These are phyloP conservation scores for Sarcophaga bullata DNA, from an alignment of 1,140 invertebrate species.

Conservation along the genomic window DNA sequence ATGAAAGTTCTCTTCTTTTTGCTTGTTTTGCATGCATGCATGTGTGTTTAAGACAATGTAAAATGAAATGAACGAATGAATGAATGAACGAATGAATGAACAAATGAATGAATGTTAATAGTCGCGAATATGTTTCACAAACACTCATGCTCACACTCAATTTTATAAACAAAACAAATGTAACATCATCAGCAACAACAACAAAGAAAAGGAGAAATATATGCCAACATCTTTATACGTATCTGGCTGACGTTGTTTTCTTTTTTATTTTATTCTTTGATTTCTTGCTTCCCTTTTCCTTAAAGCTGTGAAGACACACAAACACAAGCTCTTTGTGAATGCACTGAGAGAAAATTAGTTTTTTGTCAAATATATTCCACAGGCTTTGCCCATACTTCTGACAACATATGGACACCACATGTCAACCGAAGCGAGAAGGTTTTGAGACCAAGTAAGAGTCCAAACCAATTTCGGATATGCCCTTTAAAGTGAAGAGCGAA, in stretches of 20 bases:
- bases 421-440: too few relatives aligned
- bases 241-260: not conserved
- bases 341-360: not conserved
- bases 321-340: not conserved
- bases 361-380: too few relatives aligned
- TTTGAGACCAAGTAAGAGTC: too few relatives aligned
- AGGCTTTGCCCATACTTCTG: too few relatives aligned
- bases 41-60: not conserved
- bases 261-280: not conserved
- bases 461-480: too few relatives aligned
- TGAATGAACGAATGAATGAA: not conserved
- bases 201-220: not conserved
- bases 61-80: not conserved
- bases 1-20: not conserved
- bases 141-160: not conserved
- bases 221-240: not conserved
- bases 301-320: not conserved
- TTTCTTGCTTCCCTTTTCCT: not conserved
- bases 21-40: not conserved
- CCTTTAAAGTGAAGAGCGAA: too few relatives aligned
- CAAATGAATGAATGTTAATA: slow-evolving; percentile 1
- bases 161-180: not conserved
- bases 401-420: too few relatives aligned
- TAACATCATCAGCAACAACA: too few relatives aligned
- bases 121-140: slow-evolving; percentile 5